Evolutionary conservation across 2,113 vertebrate species (phyloP), one percentile per base, ranked within the genome.

Genomic region (Onychostruthus taczanowskii): DNA sequence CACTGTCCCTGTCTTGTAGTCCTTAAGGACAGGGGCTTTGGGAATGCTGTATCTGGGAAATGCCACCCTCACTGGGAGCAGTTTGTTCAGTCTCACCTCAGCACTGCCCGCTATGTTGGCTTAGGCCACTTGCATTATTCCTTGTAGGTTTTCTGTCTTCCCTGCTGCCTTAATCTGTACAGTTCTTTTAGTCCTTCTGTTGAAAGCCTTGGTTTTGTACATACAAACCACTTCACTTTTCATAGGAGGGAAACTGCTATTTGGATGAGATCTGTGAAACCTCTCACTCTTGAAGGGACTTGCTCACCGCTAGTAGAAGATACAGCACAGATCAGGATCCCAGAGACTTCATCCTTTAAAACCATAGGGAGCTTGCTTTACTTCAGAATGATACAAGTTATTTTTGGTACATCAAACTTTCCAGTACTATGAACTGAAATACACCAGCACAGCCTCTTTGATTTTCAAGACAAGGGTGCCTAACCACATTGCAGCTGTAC

Each of bases 31-130:
- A 1, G 73, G 44, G 33, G 11, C 52, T 78, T 46, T 91, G 61
- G 43, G 74, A 73, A 8, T 0, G 0, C 22, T 0, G 0, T 68
- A 1, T 19, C n/a, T 58, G 50, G 41, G 69, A 64, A 70, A 35
- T 53, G 47, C 35, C 39, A 41, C 26, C 64, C 50, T n/a, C 55
- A n/a, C 31, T 58, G 41, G 35, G 46, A 67, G 35, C 50, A 66
- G 19, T 69, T 61, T 69, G 59, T 61, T 78, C 16, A 5, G 47
- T 70, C 33, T 37, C n/a, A 27, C 9, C 37, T 16, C 64, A 74
- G 49, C 35, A 7, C 33, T 43, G 73, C 33, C 49, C 47, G 37
- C 41, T 7, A 0, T 2, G 0, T 31, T 70, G 30, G 11, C 78
- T 66, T 68, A 63, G 26, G 26, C 28, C 14, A 1, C 41, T 37